Percentiles rank a stretch among this genome's conserved stretches.
phyloP scores from a whole-genome alignment of 1,140 invertebrate genomes.

The Trichogramma pretiosum region DNA sequence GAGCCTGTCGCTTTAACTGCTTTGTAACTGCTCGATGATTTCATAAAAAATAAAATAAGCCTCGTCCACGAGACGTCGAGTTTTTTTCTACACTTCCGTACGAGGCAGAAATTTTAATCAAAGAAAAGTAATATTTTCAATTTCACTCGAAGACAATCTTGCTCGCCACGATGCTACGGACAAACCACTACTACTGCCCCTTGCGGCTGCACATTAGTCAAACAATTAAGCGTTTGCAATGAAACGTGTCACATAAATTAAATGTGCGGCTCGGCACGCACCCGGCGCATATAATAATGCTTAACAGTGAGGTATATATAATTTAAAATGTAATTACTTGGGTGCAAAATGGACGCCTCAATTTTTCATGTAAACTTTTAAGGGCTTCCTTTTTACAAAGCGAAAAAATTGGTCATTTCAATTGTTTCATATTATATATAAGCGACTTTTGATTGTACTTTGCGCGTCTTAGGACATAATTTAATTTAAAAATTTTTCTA shows the following conservation, averaged over 20 bases:
- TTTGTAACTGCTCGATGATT: too few species aligned
- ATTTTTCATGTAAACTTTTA: slow-evolving; percentile 34
- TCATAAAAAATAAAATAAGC: too few species aligned
- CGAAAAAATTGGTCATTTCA: too few species aligned
- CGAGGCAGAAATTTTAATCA: background rate
- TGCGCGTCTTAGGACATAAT: too few species aligned
- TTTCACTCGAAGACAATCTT: slow-evolving; percentile 16
- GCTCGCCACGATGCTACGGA: slow-evolving; percentile 21
- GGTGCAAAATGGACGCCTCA: slow-evolving; percentile 31
- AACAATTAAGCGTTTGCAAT: slow-evolving; percentile 44
- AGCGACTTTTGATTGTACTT: too few species aligned
- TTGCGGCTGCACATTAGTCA: slow-evolving; percentile 36
- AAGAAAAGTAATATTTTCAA: background rate
- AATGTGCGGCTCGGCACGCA: background rate
- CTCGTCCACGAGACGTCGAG: too few species aligned
- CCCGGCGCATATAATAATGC: background rate
- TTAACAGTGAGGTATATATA: slow-evolving; percentile 8
- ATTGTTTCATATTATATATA: too few species aligned
- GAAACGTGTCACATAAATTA: slow-evolving; percentile 46
- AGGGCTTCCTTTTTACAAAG: too few species aligned
- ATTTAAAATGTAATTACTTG: slow-evolving; percentile 19
- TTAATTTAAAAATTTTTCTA: too few species aligned
- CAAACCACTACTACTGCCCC: slow-evolving; percentile 27
- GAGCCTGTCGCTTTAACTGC: too few species aligned
- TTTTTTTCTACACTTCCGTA: slow-evolving; percentile 1